Percentiles rank a stretch among this genome's conserved stretches.
Evolutionary conservation across 2,888 invertebrate genomes (phyloP).

Genomic region (Coelogynopora nodosa): DNA sequence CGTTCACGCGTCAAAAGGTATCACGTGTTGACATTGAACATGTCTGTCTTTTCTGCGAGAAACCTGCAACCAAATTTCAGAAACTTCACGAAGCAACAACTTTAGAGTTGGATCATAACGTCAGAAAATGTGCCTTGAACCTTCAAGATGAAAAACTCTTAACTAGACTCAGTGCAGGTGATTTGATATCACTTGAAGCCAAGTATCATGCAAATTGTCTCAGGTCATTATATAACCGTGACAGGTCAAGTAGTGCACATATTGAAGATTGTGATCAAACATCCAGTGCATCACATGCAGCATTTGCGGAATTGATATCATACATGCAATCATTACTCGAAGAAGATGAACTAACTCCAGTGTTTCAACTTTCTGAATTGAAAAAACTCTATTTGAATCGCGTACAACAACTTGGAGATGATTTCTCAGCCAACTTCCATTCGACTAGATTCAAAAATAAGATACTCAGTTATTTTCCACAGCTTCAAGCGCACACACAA

Average conservation of each 20-base stretch:
- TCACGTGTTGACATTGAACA: too few species aligned
- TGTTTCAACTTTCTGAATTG: neutral
- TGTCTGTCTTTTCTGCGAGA: neutral
- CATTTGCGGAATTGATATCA: neutral
- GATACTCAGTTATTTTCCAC: neutral
- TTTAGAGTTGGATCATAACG: neutral
- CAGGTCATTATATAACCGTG: neutral
- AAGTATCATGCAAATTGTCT: constrained; percentile 16
- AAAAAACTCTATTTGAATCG: neutral
- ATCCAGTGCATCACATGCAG: neutral
- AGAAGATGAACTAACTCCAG: neutral
- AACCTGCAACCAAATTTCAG: neutral
- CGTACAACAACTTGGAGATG: neutral
- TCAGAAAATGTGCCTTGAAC: neutral
- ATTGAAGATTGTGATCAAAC: neutral
- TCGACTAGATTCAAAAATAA: neutral
- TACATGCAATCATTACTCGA: neutral
- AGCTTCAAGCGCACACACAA: neutral
- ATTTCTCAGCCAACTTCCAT: neutral
- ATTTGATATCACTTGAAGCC: neutral
- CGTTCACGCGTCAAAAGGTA: too few species aligned
- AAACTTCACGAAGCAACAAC: neutral
- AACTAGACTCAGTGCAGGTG: constrained; percentile 1
- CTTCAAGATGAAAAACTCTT: neutral
- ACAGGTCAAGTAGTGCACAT: neutral